phyloP scores from a whole-genome alignment of 1,140 invertebrate genomes.

The Dufourea novaeangliae region DNA sequence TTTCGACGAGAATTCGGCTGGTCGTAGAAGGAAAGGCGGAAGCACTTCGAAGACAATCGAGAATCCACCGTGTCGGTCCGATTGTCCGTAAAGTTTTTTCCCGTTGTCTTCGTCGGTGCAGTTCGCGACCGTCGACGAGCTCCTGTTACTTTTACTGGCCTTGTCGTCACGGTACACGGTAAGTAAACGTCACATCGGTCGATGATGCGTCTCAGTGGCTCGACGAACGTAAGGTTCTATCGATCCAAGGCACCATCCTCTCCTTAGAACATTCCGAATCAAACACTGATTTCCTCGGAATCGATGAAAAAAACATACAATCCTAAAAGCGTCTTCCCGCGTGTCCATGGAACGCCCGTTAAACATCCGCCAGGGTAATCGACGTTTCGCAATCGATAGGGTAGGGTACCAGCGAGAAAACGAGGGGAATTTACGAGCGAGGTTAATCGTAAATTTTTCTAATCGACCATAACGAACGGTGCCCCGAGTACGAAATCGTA shows the following conservation, averaged over 20 bases:
- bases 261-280: too few species aligned
- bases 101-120: slow-evolving; percentile 34
- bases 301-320: neutral
- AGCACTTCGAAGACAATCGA: slow-evolving; percentile 55
- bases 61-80: slow-evolving; percentile 14
- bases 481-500: slow-evolving; percentile 26
- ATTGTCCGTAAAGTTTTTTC: slow-evolving; percentile 35
- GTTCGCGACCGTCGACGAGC: slow-evolving; percentile 40
- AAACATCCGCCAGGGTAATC: neutral
- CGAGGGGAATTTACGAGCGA: slow-evolving; percentile 26
- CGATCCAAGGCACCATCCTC: too few species aligned
- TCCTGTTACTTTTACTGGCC: slow-evolving; percentile 69
- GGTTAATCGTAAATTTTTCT: slow-evolving; percentile 54
- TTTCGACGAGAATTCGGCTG: neutral
- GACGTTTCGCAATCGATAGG: slow-evolving; percentile 32
- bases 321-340: neutral
- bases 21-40: slow-evolving; percentile 56
- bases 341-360: neutral
- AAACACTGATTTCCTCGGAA: neutral
- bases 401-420: slow-evolving; percentile 11
- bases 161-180: slow-evolving; percentile 43
- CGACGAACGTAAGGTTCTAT: neutral
- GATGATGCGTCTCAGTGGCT: slow-evolving; percentile 53
- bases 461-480: slow-evolving; percentile 42
- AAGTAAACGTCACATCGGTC: slow-evolving; percentile 46